phyloP scores from a whole-genome alignment of 2,888 invertebrate species.

The Drosophila rellima region DNA sequence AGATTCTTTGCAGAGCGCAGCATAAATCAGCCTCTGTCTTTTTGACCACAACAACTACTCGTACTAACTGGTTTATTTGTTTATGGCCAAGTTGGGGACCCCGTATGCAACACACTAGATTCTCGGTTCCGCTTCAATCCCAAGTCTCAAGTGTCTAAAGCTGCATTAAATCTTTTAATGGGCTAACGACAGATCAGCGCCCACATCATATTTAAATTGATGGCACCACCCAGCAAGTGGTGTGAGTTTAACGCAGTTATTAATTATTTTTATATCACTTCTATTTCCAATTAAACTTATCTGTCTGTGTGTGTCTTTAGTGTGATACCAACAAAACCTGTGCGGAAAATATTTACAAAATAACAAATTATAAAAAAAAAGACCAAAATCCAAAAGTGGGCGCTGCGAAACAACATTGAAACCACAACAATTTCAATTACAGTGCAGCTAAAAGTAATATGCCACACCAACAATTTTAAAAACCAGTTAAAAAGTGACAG shows the following conservation, averaged over 20 bases:
- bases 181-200: slow-evolving; percentile 46
- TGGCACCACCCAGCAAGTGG: slow-evolving; percentile 40
- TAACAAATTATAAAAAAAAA: slow-evolving; percentile 18
- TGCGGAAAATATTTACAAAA: slow-evolving; percentile 1
- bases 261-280: slow-evolving; percentile 19
- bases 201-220: slow-evolving; percentile 49
- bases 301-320: slow-evolving; percentile 6
- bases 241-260: slow-evolving; percentile 14
- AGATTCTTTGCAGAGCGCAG: slow-evolving; percentile 26
- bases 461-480: slow-evolving; percentile 29
- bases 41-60: slow-evolving; percentile 31
- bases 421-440: slow-evolving; percentile 68
- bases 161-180: slow-evolving; percentile 50
- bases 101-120: neutral
- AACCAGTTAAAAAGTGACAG: slow-evolving; percentile 78
- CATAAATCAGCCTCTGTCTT: slow-evolving; percentile 59
- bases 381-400: slow-evolving; percentile 53
- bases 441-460: slow-evolving; percentile 72
- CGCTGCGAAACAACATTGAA: slow-evolving; percentile 52
- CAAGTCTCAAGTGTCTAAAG: slow-evolving; percentile 6
- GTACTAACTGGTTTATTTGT: slow-evolving; percentile 75
- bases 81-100: slow-evolving; percentile 48
- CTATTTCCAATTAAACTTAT: neutral
- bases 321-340: slow-evolving; percentile 32
- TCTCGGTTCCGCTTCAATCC: neutral